Evolutionary conservation across 2,113 vertebrate genomes (phyloP), one percentile per base, ranked within the genome.

Genomic region (Erpornis zantholeuca): DNA sequence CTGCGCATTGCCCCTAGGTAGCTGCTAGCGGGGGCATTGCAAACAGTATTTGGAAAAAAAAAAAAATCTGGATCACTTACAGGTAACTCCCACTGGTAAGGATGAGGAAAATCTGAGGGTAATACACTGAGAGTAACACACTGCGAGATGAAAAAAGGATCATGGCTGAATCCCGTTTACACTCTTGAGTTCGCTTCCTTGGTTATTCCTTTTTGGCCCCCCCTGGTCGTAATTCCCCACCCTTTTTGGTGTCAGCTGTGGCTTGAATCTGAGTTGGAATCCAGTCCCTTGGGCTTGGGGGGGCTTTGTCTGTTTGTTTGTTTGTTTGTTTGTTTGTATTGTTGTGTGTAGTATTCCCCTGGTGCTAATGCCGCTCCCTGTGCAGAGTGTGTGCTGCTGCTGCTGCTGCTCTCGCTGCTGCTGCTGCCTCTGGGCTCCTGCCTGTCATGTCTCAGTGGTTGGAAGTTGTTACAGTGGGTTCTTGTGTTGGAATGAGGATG

Each of bases 51-150:
- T 89, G 31, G 19, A 61, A 15, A 16, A 45, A 60, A 50, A 50
- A 40, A 77, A 79, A 60, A 42, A 88, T 54, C 53, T 61, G 92
- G 86, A 68, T 86, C 88, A 99, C 99, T 99, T 98, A 99, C 98
- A 99, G 98, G 98, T 99, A 99, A 98, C 99, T 99, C 97, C 99
- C 98, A 96, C 99, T 99, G 98, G 99, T 99, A 97, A 99, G 98
- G 98, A 99, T 98, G 97, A 99, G 99, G 98, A 99, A 99, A 97
- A 99, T 99, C 98, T 99, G 99, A 86, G 99, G 99, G 90, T 99
- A 99, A 97, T 99, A 99, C 97, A 99, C 98, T 97, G 99, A 99
- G 97, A 99, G 98, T 97, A 99, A 98, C 92, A 99, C 99, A 98
- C 99, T 97, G 98, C 99, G 99, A 94, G 99, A 98, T 96, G 98